These are phyloP conservation scores for Heterocephalus glaber DNA, from an alignment of 2,113 vertebrate species.

Conservation along the genomic window DNA sequence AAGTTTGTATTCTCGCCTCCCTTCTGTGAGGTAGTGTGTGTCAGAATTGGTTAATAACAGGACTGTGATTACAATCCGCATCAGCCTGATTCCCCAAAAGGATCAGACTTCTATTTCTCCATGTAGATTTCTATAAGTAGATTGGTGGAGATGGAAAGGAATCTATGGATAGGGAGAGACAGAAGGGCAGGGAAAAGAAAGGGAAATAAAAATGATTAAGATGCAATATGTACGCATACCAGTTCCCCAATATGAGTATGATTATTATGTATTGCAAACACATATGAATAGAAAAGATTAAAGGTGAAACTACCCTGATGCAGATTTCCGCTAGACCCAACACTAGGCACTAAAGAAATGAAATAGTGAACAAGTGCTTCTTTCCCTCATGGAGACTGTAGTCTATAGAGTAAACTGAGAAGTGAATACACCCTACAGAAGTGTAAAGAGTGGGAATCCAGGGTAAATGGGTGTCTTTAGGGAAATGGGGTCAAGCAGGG, in stretches of 20 bases:
- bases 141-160: neutral
- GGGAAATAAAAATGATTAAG: neutral
- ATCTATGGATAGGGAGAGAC: neutral
- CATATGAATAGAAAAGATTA: neutral
- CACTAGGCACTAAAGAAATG: neutral
- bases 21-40: neutral
- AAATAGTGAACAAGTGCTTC: neutral
- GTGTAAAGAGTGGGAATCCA: too few relatives aligned
- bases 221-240: neutral
- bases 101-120: neutral
- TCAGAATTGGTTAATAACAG: too few relatives aligned
- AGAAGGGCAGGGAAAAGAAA: neutral
- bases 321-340: neutral
- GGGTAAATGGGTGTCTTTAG: neutral
- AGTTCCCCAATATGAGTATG: neutral
- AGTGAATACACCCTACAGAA: neutral
- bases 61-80: neutral
- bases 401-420: neutral
- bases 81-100: neutral
- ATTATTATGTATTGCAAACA: neutral
- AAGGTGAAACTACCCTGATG: neutral
- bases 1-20: neutral
- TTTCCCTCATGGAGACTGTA: neutral
- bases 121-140: neutral
- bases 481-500: neutral